Percentiles rank a stretch among this genome's conserved stretches.
Conservation (phyloP, 1,140 invertebrate species). For the Tetragonula clypearis region DNA sequence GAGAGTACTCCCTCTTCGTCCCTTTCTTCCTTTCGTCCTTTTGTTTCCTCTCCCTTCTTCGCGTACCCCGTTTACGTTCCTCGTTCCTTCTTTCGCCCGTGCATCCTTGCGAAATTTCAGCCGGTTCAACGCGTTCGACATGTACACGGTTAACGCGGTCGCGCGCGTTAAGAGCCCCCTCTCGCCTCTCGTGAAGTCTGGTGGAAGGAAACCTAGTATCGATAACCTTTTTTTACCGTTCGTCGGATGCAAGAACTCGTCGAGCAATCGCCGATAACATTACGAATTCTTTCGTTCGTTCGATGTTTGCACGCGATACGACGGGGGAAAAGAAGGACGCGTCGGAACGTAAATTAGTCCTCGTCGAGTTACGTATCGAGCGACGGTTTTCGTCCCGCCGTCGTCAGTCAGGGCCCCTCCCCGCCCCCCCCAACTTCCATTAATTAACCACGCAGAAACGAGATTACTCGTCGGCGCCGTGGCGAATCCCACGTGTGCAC, state of each 20-base stretch:
- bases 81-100: neutral
- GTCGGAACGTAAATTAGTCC: neutral
- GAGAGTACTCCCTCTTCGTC: conserved; percentile 1
- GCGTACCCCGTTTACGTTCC: conserved; percentile 27
- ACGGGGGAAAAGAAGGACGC: neutral
- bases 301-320: neutral
- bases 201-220: conserved; percentile 6
- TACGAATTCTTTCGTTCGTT: neutral
- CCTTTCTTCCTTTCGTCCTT: conserved; percentile 46
- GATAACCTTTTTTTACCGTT: neutral
- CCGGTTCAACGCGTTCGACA: neutral
- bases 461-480: conserved; percentile 52
- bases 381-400: conserved; percentile 30
- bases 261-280: neutral
- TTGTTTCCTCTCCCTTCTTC: conserved; percentile 27
- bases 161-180: conserved; percentile 1
- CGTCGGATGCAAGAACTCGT: neutral
- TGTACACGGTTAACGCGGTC: neutral
- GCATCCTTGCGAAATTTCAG: conserved; percentile 29
- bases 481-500: neutral
- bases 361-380: neutral
- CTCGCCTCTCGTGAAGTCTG: conserved; percentile 26
- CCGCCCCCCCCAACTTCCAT: conserved; percentile 18
- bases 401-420: conserved; percentile 19
- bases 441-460: conserved; percentile 59